Conservation (phyloP, 2,113 vertebrate species). For the Paratilapia polleni region DNA sequence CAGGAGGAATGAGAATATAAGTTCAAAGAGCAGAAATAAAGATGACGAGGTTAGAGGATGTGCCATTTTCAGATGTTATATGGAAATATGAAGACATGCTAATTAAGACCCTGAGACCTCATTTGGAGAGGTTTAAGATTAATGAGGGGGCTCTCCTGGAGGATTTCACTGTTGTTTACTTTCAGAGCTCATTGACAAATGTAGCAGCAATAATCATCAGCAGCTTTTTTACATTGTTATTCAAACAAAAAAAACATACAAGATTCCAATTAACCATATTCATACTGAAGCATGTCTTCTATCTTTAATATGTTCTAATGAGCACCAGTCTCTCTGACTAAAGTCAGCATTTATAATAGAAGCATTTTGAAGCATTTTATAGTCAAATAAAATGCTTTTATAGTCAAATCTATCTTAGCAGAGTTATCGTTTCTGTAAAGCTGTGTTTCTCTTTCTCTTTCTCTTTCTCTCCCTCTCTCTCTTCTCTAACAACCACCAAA, state of each 20-base stretch:
- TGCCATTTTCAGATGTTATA: conserved; percentile 51
- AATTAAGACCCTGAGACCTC: conserved; percentile 64
- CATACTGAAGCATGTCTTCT: conserved; percentile 1
- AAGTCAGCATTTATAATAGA: neutral
- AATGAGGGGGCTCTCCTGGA: conserved; percentile 61
- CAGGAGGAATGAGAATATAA: conserved; percentile 19
- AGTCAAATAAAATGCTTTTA: no score
- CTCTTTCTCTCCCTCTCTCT: neutral
- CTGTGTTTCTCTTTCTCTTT: neutral
- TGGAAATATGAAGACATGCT: conserved; percentile 58
- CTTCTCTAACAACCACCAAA: conserved; percentile 16
- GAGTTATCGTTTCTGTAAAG: neutral
- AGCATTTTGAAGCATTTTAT: conserved; percentile 19
- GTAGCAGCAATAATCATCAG: conserved; percentile 34
- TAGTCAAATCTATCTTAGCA: neutral
- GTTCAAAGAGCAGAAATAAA: conserved; percentile 37
- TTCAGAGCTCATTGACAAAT: conserved; percentile 63
- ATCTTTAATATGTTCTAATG: conserved; percentile 31
- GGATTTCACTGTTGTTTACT: conserved; percentile 61
- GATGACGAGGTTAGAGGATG: conserved; percentile 48
- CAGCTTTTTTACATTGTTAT: conserved; percentile 24
- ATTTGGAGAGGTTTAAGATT: conserved; percentile 61
- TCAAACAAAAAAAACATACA: conserved; percentile 35
- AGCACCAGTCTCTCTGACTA: conserved; percentile 5
- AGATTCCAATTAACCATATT: conserved; percentile 49